Evolutionary conservation across 1,140 invertebrate genomes (phyloP), one percentile per base, ranked within the genome.

Genomic region (Nasonia longicornis): DNA sequence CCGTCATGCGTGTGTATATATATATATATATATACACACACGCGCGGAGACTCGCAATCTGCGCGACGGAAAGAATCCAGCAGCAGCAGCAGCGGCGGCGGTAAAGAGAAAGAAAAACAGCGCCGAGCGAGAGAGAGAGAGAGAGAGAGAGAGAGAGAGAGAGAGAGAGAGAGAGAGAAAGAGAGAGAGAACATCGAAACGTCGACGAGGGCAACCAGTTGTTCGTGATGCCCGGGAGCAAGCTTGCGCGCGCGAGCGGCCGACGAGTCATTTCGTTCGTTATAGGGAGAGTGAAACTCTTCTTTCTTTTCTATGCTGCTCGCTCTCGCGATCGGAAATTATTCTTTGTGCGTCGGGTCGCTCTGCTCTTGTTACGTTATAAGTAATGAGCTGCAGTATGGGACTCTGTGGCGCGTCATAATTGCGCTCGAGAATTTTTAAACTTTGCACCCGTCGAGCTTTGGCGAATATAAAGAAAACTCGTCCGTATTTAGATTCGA

Each of bases 191-290:
- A 81, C 77, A 74, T 75, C 79, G 76, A 81, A 83, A 81, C 66
- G 79, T 83, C 76, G 83, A 63, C 75, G 66, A 83, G 71, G 83
- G 76, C 71, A 83, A 81, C 63, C 69, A 78, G 81, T 79, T 79
- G 77, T 79, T 82, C 76, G 67, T 83, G 52, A 67, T 77, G 78
- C 76, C 81, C 78, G 58, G 76, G 63, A 83, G 76, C 78, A 76
- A 79, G 63, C 77, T 77, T 77, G 70, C 79, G 52, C 63, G 31
- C 79, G 52, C 63, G 31, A 35, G 4, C 31, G 10, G 72, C 79
- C 72, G 52, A 75, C 75, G 80, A 80, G 80, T 83, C 71, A 74
- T 79, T 74, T 81, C 52, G 67, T 77, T 29, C 58, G 14, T 67
- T 75, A 45, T 82, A 31, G 77, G 67, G 71, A 58, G 52, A 58